Evolutionary conservation across 2,888 invertebrate species (phyloP).

Genomic region (Pandemis heparana): DNA sequence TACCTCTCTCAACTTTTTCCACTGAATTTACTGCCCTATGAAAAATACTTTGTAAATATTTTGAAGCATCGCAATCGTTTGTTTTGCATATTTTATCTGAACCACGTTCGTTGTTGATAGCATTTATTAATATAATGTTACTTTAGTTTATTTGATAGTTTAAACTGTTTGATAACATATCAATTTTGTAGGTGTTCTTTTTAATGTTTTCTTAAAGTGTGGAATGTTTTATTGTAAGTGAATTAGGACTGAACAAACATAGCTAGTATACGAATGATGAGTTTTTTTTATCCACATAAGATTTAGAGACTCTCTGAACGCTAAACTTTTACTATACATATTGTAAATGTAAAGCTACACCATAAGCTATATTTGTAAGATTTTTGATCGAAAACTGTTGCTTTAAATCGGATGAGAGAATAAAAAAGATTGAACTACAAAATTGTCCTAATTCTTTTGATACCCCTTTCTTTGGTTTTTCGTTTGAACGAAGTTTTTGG

Average conservation of each 20-base stretch:
- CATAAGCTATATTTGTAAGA: constrained; percentile 59
- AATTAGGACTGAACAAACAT: constrained; percentile 48
- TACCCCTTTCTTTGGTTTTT: neutral
- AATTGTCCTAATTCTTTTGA: constrained; percentile 45
- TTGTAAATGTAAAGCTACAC: constrained; percentile 50
- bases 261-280: constrained; percentile 49
- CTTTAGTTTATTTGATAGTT: constrained; percentile 30
- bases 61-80: constrained; percentile 25
- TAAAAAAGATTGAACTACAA: constrained; percentile 61
- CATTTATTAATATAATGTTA: constrained; percentile 27
- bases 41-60: constrained; percentile 46
- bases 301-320: constrained; percentile 42
- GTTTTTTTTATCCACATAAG: constrained; percentile 44
- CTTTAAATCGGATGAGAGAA: constrained; percentile 65
- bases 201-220: constrained; percentile 44
- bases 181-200: constrained; percentile 54
- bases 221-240: constrained; percentile 43
- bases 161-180: constrained; percentile 58
- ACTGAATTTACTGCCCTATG: constrained; percentile 81
- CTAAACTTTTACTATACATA: constrained; percentile 45
- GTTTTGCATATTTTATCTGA: constrained; percentile 40
- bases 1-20: constrained; percentile 76
- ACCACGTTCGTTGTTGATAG: constrained; percentile 38
- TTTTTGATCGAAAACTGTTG: constrained; percentile 62
- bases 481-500: neutral